These are phyloP conservation scores for Agrilus biguttatus DNA, from an alignment of 2,888 invertebrate genomes.

Conservation along the genomic window DNA sequence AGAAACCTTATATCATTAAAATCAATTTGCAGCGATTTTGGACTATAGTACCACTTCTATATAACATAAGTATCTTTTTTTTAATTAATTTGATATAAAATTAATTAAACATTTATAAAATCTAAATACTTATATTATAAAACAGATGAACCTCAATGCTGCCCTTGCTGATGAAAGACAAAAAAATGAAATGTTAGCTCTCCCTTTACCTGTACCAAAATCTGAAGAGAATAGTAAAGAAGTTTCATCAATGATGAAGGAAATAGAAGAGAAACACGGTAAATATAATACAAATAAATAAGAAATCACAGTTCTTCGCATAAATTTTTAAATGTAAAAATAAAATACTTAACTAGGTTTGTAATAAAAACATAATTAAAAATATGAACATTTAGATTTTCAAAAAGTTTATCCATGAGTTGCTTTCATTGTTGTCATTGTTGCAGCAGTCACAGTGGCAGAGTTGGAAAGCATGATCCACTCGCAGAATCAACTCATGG, in stretches of 20 bases:
- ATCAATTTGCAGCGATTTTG: too few species aligned
- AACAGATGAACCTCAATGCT: constrained; percentile 24
- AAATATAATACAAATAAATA: constrained; percentile 24
- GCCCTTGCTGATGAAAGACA: constrained; percentile 25
- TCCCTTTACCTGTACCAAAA: constrained; percentile 20
- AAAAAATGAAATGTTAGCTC: constrained; percentile 20
- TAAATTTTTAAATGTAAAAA: neutral
- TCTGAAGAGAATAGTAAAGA: constrained; percentile 43
- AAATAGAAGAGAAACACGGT: constrained; percentile 78
- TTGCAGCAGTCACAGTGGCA: constrained; percentile 77
- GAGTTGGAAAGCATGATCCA: constrained; percentile 81
- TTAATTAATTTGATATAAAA: too few species aligned
- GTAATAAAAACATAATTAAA: too few species aligned
- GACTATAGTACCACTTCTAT: too few species aligned
- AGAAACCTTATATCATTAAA: too few species aligned
- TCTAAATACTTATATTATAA: neutral
- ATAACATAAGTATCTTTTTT: too few species aligned
- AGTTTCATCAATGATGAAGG: constrained; percentile 55
- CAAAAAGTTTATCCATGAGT: constrained; percentile 25
- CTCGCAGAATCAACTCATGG: constrained; percentile 86
- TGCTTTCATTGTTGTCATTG: constrained; percentile 18
- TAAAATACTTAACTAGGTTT: neutral
- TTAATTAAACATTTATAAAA: too few species aligned
- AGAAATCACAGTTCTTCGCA: neutral
- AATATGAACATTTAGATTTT: neutral